Percentiles rank a stretch among this genome's conserved stretches.
Conservation (phyloP, 2,888 invertebrate genomes). For the Didymodactylos carnosus region DNA sequence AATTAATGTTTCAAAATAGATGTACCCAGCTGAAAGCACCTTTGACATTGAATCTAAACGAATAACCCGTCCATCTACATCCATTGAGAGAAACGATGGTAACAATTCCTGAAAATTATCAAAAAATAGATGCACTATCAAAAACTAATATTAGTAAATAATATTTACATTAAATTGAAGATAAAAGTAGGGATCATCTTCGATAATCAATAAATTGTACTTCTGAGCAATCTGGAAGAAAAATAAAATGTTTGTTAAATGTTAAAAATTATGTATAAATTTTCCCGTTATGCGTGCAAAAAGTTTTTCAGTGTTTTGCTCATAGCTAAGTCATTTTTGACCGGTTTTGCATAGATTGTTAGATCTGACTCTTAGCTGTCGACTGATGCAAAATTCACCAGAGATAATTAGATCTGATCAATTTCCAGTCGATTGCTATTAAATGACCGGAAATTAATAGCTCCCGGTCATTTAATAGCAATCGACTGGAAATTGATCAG, state of each 20-base stretch:
- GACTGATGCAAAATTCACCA: no score
- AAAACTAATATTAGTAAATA: not conserved
- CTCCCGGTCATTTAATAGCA: no score
- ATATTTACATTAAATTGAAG: constrained; percentile 43
- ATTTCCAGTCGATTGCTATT: no score
- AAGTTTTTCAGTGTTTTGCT: no score
- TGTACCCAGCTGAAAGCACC: constrained; percentile 31
- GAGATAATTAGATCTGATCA: no score
- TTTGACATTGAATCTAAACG: constrained; percentile 60
- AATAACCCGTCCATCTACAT: constrained; percentile 53
- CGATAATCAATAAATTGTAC: constrained; percentile 55
- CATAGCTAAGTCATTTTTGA: no score
- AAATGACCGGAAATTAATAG: no score
- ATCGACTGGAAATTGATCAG: no score
- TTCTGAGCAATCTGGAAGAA: constrained; percentile 44
- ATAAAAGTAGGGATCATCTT: constrained; percentile 64
- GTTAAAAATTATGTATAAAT: not conserved
- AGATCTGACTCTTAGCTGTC: no score
- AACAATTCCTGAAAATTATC: constrained; percentile 36
- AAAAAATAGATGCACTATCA: not conserved
- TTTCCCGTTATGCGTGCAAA: no score
- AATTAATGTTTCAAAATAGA: not conserved
- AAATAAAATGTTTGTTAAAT: not conserved
- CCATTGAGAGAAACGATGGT: constrained; percentile 51
- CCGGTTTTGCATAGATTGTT: no score